Conservation (phyloP, 1,140 invertebrate genomes). For the Kradibia gibbosae region DNA sequence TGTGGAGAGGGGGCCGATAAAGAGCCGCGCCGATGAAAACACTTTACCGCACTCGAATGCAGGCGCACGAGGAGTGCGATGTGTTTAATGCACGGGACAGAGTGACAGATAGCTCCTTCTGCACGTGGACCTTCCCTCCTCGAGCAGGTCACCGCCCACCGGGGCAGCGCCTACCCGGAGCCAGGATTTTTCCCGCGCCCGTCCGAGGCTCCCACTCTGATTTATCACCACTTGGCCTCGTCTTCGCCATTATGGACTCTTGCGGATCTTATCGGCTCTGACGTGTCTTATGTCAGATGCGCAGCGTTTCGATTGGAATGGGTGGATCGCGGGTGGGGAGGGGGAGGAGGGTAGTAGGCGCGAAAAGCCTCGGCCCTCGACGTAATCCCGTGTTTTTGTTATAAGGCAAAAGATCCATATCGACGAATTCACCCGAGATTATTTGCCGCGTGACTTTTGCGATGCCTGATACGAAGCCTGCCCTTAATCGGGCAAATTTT, state of each 20-base stretch:
- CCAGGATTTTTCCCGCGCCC: not conserved
- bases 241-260: not conserved
- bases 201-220: not conserved
- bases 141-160: not conserved
- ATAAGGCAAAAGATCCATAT: not conserved
- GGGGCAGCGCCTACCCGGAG: not conserved
- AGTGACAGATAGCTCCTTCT: conserved; percentile 31
- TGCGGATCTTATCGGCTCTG: not conserved
- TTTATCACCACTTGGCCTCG: conserved; percentile 29
- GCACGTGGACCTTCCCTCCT: not conserved
- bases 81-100: conserved; percentile 2
- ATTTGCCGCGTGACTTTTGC: too few species aligned
- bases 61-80: not conserved
- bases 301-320: too few species aligned
- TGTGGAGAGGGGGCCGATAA: not conserved
- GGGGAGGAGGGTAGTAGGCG: too few species aligned
- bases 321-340: too few species aligned
- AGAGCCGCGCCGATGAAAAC: not conserved
- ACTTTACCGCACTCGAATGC: too few species aligned
- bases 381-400: not conserved
- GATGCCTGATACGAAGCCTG: too few species aligned
- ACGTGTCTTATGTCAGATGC: conserved; percentile 2
- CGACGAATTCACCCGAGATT: too few species aligned
- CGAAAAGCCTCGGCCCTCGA: not conserved
- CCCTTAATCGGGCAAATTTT: too few species aligned